Percentiles rank a stretch among this genome's conserved stretches.
These are phyloP conservation scores for Pithecia hirsuta DNA, from an alignment of 2,797 vertebrate genomes.

Conservation along the genomic window DNA sequence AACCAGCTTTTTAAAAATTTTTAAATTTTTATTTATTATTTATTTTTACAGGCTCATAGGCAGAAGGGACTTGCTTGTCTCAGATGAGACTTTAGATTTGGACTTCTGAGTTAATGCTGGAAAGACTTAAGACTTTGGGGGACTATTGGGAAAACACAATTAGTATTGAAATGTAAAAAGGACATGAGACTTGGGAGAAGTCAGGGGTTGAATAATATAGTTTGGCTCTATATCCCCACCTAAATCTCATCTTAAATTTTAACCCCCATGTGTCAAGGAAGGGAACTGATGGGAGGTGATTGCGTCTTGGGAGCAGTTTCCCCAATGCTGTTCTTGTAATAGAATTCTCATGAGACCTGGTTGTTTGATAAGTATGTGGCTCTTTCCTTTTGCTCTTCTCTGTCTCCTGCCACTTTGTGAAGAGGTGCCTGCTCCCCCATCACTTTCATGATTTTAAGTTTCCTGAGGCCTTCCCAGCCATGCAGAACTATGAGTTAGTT, in stretches of 20 bases:
- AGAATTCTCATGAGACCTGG: background rate
- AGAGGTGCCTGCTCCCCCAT: background rate
- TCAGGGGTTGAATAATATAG: background rate
- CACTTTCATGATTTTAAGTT: background rate
- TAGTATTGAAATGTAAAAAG: background rate
- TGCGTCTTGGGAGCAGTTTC: background rate
- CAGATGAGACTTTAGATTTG: background rate
- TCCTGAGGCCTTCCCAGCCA: background rate
- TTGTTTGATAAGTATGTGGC: background rate
- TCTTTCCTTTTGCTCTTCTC: background rate
- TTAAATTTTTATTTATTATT: too few species aligned
- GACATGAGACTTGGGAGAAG: background rate
- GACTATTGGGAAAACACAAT: background rate
- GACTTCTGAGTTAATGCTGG: background rate
- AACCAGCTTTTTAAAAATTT: too few species aligned
- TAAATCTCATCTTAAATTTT: background rate
- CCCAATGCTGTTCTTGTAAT: background rate
- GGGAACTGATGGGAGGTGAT: background rate
- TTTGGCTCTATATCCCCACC: background rate
- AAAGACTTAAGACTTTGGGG: background rate
- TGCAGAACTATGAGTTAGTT: background rate
- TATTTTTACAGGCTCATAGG: background rate
- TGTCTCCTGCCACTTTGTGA: background rate
- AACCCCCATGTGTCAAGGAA: background rate
- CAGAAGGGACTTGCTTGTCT: background rate